Base-by-base conservation (phyloP, 2,113 vertebrate species). In the Alethe diademata region DNA sequence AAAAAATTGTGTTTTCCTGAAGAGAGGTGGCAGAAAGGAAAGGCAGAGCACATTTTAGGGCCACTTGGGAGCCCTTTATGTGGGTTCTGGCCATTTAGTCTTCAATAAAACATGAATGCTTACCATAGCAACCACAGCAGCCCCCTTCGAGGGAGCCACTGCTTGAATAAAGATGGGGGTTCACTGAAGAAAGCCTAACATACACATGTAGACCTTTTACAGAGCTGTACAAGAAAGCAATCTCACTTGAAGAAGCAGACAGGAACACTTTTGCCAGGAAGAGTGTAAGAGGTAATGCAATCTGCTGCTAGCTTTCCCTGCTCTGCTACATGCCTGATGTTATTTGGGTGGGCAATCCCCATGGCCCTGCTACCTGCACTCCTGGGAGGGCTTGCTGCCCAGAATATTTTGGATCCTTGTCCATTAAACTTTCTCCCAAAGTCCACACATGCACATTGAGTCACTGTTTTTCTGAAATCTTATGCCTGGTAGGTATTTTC, bases 61-160 rank as follows among this genome's bases (percentile, higher is more conserved):
- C 86, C 91, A 72, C 78, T 64, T 19, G 35, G 86, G 92, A 97
- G 67, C 29, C 75, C 80, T 96, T 96, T 94, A 56, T 79, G 74
- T 83, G 91, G 90, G 79, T 86, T 96, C 94, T 94, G 94, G 86
- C 84, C 88, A 72, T 95, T 97, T 95, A 93, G 57, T 93, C 85
- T 95, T 97, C 97, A 97, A 97, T 97, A 96, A 98, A 97, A 97
- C 92, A 95, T 91, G 85, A 97, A 88, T 58, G 57, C 80, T 97
- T 97, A n/a, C 97, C 97, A 97, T 97, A 97, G 97, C 95, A 98
- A 97, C 98, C 69, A 42, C 25, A 18, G 65, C 50, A 95, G 64
- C 92, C 91, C 81, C 89, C 91, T 94, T 81, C 0, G 29, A 96
- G 92, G 72, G 83, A 83, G 79, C 58, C 82, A 26, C 69, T 25